Base-by-base conservation (phyloP, 2,113 vertebrate species). In the Macroglossus sobrinus region DNA sequence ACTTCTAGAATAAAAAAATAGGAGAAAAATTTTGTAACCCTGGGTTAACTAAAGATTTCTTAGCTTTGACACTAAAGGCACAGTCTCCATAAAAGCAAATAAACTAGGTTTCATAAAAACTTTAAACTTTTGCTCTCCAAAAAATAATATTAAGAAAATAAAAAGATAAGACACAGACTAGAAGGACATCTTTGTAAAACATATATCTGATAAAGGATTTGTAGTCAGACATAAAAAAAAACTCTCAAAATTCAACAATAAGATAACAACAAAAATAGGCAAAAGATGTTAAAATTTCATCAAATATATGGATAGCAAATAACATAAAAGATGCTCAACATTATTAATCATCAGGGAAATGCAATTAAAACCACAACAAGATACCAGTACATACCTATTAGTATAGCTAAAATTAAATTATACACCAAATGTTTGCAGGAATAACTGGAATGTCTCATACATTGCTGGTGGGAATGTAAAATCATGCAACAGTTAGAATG, bases 391-490 rank as follows among this genome's bases (percentile, higher is more conserved):
- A 64, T 10, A 47, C 50, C 55, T 35, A 78, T 68, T 72, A 91
- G 55, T 50, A 59, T 64, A 5, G 24, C n/a, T 96, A 47, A 88
- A 81, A 53, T 57, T 95, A 87, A 95, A 71, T 64, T 82, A 93
- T 72, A 78, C 78, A 38, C 6, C 15, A 88, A 96, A 30, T 63
- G 13, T 21, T 43, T 30, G 7, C 28, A 93, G 35, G 43, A 89
- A 35, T 28, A 89, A 79, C 21, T 76, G 9, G n/a, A 90, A 90
- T 55, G 50, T 84, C 47, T 69, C 50, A 53, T 22, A 75, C 7
- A 74, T 19, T 84, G 61, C n/a, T 88, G 35, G 35, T 71, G 35
- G 24, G n/a, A 86, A 82, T 22, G 9, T 63, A 76, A 82, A 94
- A 76, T 2, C 35, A 26, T 69, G 91, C n/a, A 50, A 66, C 2